Conservation (phyloP, 2,113 vertebrate species). For the Aspiorhynchus laticeps region DNA sequence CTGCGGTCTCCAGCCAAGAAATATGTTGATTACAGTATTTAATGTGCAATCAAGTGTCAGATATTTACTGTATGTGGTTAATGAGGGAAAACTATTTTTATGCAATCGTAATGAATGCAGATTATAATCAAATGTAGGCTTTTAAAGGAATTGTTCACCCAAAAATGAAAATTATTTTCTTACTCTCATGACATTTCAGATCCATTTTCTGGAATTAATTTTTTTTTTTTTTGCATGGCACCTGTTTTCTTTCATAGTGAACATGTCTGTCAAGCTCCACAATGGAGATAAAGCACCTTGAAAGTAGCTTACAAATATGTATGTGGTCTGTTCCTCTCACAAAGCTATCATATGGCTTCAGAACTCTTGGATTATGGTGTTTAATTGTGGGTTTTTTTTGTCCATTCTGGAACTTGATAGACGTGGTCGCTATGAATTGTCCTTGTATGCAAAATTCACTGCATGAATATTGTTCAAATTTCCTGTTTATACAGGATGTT, state of each 20-base stretch:
- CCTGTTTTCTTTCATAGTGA: neutral
- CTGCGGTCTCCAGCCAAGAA: conserved; percentile 15
- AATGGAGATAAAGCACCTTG: neutral
- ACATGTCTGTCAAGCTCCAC: neutral
- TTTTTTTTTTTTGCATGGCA: neutral
- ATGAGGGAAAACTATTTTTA: neutral
- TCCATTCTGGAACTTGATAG: neutral
- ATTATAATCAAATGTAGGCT: neutral
- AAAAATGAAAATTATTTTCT: neutral
- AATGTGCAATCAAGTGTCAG: neutral
- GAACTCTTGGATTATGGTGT: neutral
- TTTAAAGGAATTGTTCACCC: neutral
- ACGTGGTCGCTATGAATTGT: neutral
- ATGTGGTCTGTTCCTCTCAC: neutral
- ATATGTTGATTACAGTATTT: conserved; percentile 25
- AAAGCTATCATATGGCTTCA: neutral
- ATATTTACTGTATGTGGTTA: neutral
- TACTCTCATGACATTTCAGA: neutral
- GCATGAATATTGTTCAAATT: neutral
- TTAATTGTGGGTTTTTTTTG: neutral
- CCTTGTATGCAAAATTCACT: neutral
- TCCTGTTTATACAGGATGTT: neutral
- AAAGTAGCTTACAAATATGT: neutral
- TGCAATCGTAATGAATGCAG: neutral
- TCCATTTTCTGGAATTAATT: neutral